Conservation (phyloP, 2,113 vertebrate genomes). For the Scatophagus argus region DNA sequence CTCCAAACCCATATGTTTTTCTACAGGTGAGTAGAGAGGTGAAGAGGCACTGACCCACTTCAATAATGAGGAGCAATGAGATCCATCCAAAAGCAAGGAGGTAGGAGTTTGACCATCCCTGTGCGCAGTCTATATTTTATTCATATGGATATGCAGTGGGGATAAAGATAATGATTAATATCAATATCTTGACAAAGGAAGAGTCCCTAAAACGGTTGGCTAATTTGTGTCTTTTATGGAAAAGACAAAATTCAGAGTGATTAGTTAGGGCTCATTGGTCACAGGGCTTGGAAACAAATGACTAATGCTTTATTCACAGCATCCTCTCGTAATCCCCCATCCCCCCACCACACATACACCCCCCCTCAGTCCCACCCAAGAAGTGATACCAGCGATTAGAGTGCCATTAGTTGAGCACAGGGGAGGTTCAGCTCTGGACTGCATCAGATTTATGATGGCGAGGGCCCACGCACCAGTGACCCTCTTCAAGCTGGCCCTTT, state of each 20-base stretch:
- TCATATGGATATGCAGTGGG: conserved; percentile 63
- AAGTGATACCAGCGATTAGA: conserved; percentile 68
- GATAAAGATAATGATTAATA: conserved; percentile 63
- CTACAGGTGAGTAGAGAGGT: conserved; percentile 64
- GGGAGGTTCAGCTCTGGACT: conserved; percentile 69
- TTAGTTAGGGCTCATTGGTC: conserved; percentile 69
- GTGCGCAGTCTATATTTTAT: conserved; percentile 73
- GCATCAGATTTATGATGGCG: conserved; percentile 78
- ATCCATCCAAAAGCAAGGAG: conserved; percentile 42
- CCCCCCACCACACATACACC: conserved; percentile 20
- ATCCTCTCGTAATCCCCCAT: conserved; percentile 26
- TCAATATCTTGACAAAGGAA: conserved; percentile 65
- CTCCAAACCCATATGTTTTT: conserved; percentile 54
- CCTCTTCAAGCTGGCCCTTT: conserved; percentile 74
- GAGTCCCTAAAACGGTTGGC: conserved; percentile 52
- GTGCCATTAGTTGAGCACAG: conserved; percentile 72
- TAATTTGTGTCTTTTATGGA: conserved; percentile 63
- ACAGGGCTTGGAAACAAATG: conserved; percentile 64
- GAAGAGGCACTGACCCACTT: conserved; percentile 69
- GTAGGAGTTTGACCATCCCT: conserved; percentile 28
- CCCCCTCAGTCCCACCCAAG: conserved; percentile 57
- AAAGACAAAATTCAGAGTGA: conserved; percentile 66
- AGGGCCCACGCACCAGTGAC: conserved; percentile 75
- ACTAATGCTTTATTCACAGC: conserved; percentile 51
- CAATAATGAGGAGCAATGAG: conserved; percentile 71